A percentile compares a stretch with the other conserved stretches of the same genome.
These are phyloP conservation scores for Aphelinus atriplicis DNA, from an alignment of 1,140 invertebrate species.

Conservation along the genomic window DNA sequence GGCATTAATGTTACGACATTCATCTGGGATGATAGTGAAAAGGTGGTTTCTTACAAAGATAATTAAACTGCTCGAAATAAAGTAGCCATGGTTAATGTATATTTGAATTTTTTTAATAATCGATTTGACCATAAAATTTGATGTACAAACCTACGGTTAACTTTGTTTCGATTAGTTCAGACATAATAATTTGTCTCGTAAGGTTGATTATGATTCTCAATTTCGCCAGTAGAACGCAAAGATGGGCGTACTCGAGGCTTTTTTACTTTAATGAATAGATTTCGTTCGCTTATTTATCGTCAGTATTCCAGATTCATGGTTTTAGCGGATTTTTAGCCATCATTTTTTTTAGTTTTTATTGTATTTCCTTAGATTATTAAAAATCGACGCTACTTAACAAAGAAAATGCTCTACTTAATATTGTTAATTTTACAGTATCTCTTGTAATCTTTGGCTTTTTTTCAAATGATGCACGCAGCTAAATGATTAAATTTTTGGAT, in stretches of 20 bases:
- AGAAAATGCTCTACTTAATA: slow-evolving; percentile 28
- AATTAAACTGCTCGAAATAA: no score
- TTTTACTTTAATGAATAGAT: slow-evolving; percentile 27
- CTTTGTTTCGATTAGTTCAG: no score
- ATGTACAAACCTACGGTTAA: no score
- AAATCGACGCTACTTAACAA: slow-evolving; percentile 35
- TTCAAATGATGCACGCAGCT: not conserved
- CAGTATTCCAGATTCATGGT: slow-evolving; percentile 64
- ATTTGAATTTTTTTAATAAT: no score
- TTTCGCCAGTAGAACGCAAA: not conserved
- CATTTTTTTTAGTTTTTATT: slow-evolving; percentile 53
- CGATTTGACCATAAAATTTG: no score
- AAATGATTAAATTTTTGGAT: not conserved
- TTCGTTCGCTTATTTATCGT: slow-evolving; percentile 36
- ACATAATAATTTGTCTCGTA: not conserved
- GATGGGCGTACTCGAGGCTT: slow-evolving; percentile 25
- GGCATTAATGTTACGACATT: no score
- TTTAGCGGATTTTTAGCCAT: slow-evolving; percentile 48
- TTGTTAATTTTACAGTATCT: slow-evolving; percentile 11
- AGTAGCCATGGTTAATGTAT: no score
- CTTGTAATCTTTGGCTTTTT: not conserved
- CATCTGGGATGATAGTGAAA: no score
- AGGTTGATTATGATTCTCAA: not conserved
- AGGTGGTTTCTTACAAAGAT: no score
- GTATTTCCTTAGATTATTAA: slow-evolving; percentile 26